phyloP scores from a whole-genome alignment of 2,113 vertebrate genomes.

The Gulo gulo region DNA sequence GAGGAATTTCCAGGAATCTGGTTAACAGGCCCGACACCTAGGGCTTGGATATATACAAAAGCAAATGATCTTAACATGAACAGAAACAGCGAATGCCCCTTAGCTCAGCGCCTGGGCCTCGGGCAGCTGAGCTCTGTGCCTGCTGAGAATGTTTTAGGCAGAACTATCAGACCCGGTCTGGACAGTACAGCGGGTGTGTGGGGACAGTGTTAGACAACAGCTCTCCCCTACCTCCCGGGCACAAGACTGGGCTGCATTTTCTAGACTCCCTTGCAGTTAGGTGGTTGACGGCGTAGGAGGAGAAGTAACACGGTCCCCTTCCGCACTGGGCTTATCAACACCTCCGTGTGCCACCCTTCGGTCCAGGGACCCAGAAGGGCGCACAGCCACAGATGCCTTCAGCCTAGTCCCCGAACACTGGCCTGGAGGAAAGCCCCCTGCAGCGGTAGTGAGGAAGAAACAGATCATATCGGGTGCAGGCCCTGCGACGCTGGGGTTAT shows the following conservation, averaged over 20 bases:
- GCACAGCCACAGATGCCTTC: not conserved
- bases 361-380: not conserved
- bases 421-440: not conserved
- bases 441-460: too few relatives aligned
- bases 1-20: not conserved
- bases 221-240: not conserved
- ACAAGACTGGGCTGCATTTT: not conserved
- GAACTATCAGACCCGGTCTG: not conserved
- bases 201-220: fast-evolving
- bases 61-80: not conserved
- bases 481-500: not conserved
- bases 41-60: not conserved
- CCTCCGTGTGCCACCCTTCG: fast-evolving
- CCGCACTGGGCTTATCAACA: fast-evolving
- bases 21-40: not conserved
- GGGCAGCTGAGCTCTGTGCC: not conserved
- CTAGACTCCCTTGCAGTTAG: not conserved
- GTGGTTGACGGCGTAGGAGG: not conserved
- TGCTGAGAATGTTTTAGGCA: not conserved
- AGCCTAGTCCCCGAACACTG: not conserved
- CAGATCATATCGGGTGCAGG: fast-evolving
- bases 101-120: not conserved
- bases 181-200: not conserved
- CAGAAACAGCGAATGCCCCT: not conserved
- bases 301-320: not conserved